Evolutionary conservation across 2,113 vertebrate species (phyloP).

Genomic region (Psittacara wagleri): DNA sequence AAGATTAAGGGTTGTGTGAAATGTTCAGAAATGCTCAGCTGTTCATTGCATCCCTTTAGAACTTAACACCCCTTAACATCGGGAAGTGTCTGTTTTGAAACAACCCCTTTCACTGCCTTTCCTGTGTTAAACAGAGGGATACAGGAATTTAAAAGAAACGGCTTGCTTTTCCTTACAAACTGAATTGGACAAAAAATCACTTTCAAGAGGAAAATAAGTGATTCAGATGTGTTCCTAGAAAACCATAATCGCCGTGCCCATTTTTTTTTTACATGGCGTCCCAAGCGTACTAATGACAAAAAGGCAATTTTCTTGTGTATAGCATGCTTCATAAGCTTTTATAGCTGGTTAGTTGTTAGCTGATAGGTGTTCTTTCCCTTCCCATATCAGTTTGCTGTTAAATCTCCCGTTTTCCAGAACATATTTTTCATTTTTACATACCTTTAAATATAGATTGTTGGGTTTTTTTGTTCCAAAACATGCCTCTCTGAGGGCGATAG

Average conservation of each 20-base stretch:
- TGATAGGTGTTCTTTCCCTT: not conserved
- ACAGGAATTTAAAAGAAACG: not conserved
- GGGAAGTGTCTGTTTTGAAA: not conserved
- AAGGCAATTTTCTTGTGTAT: not conserved
- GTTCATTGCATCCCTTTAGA: not conserved
- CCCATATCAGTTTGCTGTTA: not conserved
- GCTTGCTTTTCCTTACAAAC: not conserved
- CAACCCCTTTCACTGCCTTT: not conserved
- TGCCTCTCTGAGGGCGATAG: not conserved
- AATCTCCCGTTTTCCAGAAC: not conserved
- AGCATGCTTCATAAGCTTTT: not conserved
- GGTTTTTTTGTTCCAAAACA: not conserved
- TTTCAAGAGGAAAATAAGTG: not conserved
- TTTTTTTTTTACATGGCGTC: not conserved
- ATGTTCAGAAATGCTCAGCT: constrained; percentile 3
- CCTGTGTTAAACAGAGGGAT: not conserved
- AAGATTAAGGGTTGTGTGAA: not conserved
- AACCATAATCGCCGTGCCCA: not conserved
- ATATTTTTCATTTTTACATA: not conserved
- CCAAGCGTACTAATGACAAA: not conserved
- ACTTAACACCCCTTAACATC: not conserved
- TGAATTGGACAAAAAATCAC: not conserved
- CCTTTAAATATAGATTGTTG: not conserved
- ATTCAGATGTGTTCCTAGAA: not conserved
- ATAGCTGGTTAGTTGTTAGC: not conserved